Base-by-base conservation (phyloP, 2,113 vertebrate species). In the Aegotheles bennettii region DNA sequence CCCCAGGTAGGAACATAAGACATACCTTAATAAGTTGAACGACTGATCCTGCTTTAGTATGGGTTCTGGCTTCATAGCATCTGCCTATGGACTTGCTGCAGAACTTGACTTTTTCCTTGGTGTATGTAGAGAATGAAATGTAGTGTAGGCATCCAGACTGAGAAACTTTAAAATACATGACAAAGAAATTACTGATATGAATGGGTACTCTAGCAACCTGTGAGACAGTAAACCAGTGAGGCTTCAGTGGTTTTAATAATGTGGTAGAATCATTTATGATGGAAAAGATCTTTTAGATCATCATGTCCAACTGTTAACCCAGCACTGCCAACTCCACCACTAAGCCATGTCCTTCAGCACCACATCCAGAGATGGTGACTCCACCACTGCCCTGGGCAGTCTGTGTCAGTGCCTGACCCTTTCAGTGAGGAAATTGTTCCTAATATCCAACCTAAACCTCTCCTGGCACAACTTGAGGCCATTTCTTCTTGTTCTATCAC, bases 1-100 rank as follows among this genome's bases (percentile, higher is more conserved):
- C 99, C 99, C 90, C 99, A 99, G 99, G 99, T 99, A 15, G 16
- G 50, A 16, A 2, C 17, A 2, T 6, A 3, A 16, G 3, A 23
- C 16, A 5, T 9, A 12, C 38, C 25, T 5, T 3, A 16, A 0
- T 3, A 9, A 48, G 7, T 2, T 53, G 81, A 29, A 36, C 42
- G 17, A 1, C 61, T 64, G 56, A 1, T 43, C 53, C 82, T 69
- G n/a, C 47, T 67, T n/a, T 11, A 11, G 51, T 10, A 1, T 7
- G 0, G 16, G 7, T 24, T 70, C 47, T 78, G 81, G 2, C 29
- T 23, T 64, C 12, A 5, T 8, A 4, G 16, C 21, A 18, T 3
- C 64, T 35, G 6, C 2, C 26, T 68, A 1, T 3, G 16, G 25
- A 20, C 38, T 79, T 50, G 53, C 56, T 75, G 65, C 82, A 76